Conservation (phyloP, 2,888 invertebrate genomes). For the Colostygia pectinataria region DNA sequence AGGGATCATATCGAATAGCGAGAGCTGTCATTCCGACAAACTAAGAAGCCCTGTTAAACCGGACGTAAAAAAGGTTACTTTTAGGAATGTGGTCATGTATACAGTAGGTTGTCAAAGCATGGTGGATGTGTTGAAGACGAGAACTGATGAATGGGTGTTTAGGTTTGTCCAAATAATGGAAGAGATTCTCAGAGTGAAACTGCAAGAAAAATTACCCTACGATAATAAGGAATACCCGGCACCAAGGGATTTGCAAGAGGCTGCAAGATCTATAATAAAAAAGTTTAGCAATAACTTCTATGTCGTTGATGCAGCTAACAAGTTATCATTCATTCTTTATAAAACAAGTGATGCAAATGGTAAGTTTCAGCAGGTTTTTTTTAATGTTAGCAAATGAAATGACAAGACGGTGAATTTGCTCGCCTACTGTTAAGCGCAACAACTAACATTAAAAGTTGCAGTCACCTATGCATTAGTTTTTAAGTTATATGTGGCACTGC, state of each 20-base stretch:
- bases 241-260: conserved; percentile 66
- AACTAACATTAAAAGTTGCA: too few relatives aligned
- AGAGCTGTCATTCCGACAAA: conserved; percentile 10
- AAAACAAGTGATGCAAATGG: conserved; percentile 55
- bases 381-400: too few relatives aligned
- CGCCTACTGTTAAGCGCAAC: too few relatives aligned
- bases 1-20: conserved; percentile 48
- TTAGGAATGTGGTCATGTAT: conserved; percentile 48
- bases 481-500: too few relatives aligned
- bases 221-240: conserved; percentile 47
- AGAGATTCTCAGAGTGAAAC: conserved; percentile 58
- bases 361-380: conserved; percentile 33
- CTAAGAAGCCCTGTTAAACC: conserved; percentile 10
- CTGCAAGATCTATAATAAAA: conserved; percentile 55
- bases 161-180: conserved; percentile 73
- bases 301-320: conserved; percentile 52
- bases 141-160: conserved; percentile 67
- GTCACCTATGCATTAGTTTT: too few relatives aligned
- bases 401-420: too few relatives aligned
- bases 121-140: conserved; percentile 53
- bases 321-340: conserved; percentile 50
- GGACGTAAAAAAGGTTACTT: conserved; percentile 10
- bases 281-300: conserved; percentile 45
- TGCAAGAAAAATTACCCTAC: conserved; percentile 48
- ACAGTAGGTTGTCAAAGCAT: conserved; percentile 50